Evolutionary conservation across 2,888 invertebrate species (phyloP), one percentile per base, ranked within the genome.

Genomic region (Amaurobius ferox): DNA sequence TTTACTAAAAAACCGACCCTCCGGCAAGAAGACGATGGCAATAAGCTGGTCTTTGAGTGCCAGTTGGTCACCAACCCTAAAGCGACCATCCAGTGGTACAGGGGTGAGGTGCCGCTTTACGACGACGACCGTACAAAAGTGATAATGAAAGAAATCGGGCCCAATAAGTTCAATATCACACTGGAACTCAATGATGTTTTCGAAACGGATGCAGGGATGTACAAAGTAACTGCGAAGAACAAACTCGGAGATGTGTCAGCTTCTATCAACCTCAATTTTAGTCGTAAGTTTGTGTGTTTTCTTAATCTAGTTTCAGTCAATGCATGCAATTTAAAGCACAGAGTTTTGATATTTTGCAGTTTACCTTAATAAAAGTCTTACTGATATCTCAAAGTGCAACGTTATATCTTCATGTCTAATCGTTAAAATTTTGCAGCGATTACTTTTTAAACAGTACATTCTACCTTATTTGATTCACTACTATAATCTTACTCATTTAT

Each of bases 1-100:
- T 98, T 98, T 94, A 97, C 97, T 90, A 97, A 98, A 93, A 98
- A 98, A 95, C 98, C 98, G 89, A 96, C 97, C 92, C 94, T 98
- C 90, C 94, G 97, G 90, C 98, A 98, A 92, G 98, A 98, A 92
- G 97, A 97, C 92, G 97, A 97, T 91, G 97, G 97, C 90, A 97
- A 97, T 93, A 95, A 96, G 91, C 94, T 98, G 91, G 94, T 98
- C 90, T 97, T 98, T 93, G 97, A 97, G 92, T 98, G 97, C 92
- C 96, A 97, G 92, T 93, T 98, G 90, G 92, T 96, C 90, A 95
- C 96, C 89, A 93, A 95, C 88, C 97, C 97, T 61, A 96, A 96
- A 91, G 97, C 97, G 74, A 77, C 87, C 19, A 89, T 90, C 64
- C 89, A 95, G 92, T 97, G 97, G 97, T 97, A 94, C 92, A 94